Conservation (phyloP, 2,797 vertebrate species). For the Botia almorhae region DNA sequence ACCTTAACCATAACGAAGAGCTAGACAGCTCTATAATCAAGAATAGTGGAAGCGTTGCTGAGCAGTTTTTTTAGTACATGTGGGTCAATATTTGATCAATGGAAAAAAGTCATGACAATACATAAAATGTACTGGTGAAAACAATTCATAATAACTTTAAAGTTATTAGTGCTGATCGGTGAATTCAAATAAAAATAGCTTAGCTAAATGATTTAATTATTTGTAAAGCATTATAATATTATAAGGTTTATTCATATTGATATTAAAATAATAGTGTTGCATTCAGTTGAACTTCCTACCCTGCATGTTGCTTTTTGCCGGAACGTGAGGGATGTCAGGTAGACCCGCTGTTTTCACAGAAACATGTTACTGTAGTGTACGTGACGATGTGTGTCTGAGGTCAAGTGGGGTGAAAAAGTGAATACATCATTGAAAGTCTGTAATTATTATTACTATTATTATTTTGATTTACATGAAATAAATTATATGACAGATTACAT, state of each 20-base stretch:
- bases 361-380: neutral
- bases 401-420: neutral
- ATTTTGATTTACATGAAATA: too few relatives aligned
- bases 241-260: too few relatives aligned
- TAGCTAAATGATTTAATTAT: too few relatives aligned
- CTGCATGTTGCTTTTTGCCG: neutral
- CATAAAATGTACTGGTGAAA: too few relatives aligned
- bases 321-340: neutral
- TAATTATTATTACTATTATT: neutral
- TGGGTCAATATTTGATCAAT: too few relatives aligned
- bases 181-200: neutral
- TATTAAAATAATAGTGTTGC: too few relatives aligned
- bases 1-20: neutral
- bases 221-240: too few relatives aligned
- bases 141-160: neutral
- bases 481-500: too few relatives aligned
- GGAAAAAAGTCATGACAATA: too few relatives aligned
- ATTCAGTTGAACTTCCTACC: too few relatives aligned
- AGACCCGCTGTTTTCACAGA: conserved; percentile 17
- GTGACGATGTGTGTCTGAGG: neutral
- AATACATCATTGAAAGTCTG: neutral
- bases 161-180: neutral
- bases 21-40: too few relatives aligned
- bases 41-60: neutral
- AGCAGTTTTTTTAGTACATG: too few relatives aligned